A percentile compares a stretch with the other conserved stretches of the same genome.
Evolutionary conservation across 2,113 vertebrate species (phyloP).

Genomic region (Phalacrocorax brasilianus): DNA sequence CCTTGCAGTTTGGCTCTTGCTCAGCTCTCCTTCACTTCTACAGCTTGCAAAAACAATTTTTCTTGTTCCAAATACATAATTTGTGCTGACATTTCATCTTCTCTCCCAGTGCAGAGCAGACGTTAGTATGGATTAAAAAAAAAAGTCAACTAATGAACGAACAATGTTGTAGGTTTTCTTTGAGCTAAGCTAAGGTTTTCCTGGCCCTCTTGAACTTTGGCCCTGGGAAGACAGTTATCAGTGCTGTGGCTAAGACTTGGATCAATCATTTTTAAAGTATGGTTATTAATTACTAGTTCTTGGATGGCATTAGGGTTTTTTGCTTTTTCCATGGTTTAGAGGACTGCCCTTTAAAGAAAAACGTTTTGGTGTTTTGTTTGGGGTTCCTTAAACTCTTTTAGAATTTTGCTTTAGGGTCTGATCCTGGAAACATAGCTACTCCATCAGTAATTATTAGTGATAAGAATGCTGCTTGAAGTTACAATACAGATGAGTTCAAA

Average conservation of each 20-base stretch:
- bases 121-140: background rate
- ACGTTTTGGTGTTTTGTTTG: background rate
- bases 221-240: background rate
- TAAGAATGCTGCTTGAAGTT: background rate
- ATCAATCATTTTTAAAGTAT: background rate
- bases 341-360: background rate
- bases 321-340: background rate
- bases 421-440: background rate
- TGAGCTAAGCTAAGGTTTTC: background rate
- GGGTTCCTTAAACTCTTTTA: background rate
- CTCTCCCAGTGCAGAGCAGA: background rate
- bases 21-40: background rate
- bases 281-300: background rate
- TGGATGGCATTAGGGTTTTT: background rate
- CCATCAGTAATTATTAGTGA: fast-evolving
- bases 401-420: background rate
- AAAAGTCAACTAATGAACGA: background rate
- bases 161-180: background rate
- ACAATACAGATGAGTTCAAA: background rate
- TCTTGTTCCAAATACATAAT: background rate
- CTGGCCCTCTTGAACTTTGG: background rate
- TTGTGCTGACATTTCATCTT: background rate
- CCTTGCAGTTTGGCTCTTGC: background rate
- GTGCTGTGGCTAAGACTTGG: background rate
- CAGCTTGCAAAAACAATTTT: background rate